A percentile compares a stretch with the other conserved stretches of the same genome.
These are phyloP conservation scores for Pontoporia blainvillei DNA, from an alignment of 2,113 vertebrate species.

Conservation along the genomic window DNA sequence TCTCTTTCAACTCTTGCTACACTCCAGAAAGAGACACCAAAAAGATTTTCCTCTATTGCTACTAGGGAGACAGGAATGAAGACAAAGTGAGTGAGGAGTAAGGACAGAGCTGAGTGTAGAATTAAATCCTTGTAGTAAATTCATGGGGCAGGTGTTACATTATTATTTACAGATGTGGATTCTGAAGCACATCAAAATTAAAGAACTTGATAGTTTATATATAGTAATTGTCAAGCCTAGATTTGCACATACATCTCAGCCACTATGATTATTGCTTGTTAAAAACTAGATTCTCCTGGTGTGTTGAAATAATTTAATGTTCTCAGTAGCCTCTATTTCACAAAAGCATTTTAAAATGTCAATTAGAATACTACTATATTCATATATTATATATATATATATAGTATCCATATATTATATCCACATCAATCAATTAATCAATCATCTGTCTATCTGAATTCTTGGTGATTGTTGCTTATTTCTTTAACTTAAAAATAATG, in stretches of 20 bases:
- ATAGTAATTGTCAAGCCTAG: not conserved
- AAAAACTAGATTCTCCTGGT: not conserved
- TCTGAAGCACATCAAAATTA: not conserved
- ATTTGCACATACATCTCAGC: not conserved
- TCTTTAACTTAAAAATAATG: conserved; percentile 35
- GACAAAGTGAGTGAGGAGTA: not conserved
- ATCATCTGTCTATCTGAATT: not conserved
- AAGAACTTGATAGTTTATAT: not conserved
- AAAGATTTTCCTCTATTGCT: not conserved
- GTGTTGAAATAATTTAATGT: not conserved
- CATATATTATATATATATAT: not conserved
- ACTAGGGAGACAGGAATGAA: not conserved
- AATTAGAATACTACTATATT: not conserved
- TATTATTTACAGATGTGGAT: not conserved
- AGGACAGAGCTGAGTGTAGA: not conserved
- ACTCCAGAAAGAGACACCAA: not conserved
- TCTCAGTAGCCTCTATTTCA: not conserved
- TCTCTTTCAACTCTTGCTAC: not conserved
- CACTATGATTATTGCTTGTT: not conserved
- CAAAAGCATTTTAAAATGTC: not conserved
- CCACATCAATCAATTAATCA: not conserved
- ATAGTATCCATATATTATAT: not conserved
- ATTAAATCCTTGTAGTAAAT: not conserved
- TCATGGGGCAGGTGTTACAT: no score
- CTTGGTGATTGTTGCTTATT: not conserved